Conservation (phyloP, 2,888 invertebrate species). For the Scaptomyza caliginosa region DNA sequence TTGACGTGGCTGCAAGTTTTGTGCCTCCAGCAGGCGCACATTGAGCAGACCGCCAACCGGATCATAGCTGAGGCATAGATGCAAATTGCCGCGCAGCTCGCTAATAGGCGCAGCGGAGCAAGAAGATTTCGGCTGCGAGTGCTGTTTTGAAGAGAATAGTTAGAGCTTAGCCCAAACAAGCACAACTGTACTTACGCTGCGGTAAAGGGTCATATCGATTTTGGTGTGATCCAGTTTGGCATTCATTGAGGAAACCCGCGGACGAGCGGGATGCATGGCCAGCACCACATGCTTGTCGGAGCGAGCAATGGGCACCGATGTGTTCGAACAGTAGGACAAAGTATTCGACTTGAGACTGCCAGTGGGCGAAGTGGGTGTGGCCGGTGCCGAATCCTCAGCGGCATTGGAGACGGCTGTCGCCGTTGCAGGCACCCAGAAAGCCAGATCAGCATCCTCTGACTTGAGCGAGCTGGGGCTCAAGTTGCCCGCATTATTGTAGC, state of each 20-base stretch:
- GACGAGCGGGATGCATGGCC: conserved; percentile 84
- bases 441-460: conserved; percentile 82
- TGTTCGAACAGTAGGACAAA: conserved; percentile 81
- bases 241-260: conserved; percentile 86
- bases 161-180: too few species aligned
- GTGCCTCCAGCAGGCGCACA: conserved; percentile 87
- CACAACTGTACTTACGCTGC: conserved; percentile 82
- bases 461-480: conserved; percentile 83
- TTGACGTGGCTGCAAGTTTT: conserved; percentile 86
- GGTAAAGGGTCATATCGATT: conserved; percentile 86
- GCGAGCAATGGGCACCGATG: conserved; percentile 84
- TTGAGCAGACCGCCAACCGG: conserved; percentile 87
- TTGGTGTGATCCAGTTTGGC: conserved; percentile 88
- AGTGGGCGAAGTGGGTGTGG: conserved; percentile 84
- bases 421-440: conserved; percentile 85
- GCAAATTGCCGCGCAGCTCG: conserved; percentile 87
- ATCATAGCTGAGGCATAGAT: conserved; percentile 87
- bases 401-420: conserved; percentile 67
- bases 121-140: conserved; percentile 81
- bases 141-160: too few species aligned
- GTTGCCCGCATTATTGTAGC: conserved; percentile 69
- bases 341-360: conserved; percentile 84
- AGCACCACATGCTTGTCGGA: conserved; percentile 86
- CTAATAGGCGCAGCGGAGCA: conserved; percentile 76
- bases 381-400: conserved; percentile 84